These are phyloP conservation scores for Bombus picipes DNA, from an alignment of 1,140 invertebrate species.

Conservation along the genomic window DNA sequence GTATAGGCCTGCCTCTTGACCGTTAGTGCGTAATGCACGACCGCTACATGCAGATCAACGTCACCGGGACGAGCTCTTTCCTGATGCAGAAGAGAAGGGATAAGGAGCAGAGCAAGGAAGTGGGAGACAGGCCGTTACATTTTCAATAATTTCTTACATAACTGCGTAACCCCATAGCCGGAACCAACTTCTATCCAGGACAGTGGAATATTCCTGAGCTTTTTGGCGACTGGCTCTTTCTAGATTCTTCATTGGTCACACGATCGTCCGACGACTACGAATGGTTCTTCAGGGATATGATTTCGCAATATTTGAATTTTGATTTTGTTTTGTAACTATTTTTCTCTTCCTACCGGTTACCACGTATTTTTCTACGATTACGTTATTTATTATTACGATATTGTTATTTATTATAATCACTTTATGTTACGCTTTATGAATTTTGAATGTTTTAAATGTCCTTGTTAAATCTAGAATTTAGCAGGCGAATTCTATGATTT, in stretches of 20 bases:
- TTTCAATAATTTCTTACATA: conserved; percentile 71
- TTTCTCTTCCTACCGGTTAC: too few relatives aligned
- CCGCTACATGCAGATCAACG: conserved; percentile 68
- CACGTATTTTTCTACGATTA: not conserved
- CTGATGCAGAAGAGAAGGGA: conserved; percentile 28
- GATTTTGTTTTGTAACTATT: not conserved
- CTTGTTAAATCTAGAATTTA: too few relatives aligned
- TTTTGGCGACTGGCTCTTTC: conserved; percentile 9
- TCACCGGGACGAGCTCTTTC: conserved; percentile 54
- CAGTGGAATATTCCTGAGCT: conserved; percentile 43
- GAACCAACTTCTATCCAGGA: conserved; percentile 36
- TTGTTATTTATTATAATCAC: not conserved
- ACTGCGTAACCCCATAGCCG: conserved; percentile 43
- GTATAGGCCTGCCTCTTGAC: conserved; percentile 59
- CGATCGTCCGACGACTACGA: not conserved
- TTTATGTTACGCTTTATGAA: not conserved
- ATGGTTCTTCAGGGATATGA: not conserved
- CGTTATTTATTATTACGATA: not conserved
- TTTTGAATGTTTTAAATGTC: too few relatives aligned
- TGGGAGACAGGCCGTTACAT: conserved; percentile 61
- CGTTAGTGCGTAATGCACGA: conserved; percentile 67
- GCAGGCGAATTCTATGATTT: too few relatives aligned
- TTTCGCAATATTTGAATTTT: not conserved
- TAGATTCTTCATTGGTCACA: not conserved
- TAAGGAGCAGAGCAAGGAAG: conserved; percentile 19